These are phyloP conservation scores for Fabriciana adippe DNA, from an alignment of 2,888 invertebrate genomes.

Conservation along the genomic window DNA sequence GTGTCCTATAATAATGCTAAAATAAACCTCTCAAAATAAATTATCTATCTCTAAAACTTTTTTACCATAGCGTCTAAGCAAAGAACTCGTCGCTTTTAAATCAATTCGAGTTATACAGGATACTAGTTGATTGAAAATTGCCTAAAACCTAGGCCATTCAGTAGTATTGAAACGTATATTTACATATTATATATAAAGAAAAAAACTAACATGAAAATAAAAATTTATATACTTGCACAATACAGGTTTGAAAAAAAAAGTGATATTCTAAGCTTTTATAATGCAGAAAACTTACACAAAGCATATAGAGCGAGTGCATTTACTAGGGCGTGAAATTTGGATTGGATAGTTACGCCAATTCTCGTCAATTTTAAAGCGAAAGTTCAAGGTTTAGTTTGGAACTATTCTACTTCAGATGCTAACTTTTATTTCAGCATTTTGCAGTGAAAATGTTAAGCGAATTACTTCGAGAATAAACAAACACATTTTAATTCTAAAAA, in stretches of 20 bases:
- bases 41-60: too few species aligned
- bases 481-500: neutral
- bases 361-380: slow-evolving; percentile 24
- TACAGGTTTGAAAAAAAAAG: neutral
- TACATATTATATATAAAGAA: neutral
- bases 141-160: neutral
- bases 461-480: neutral
- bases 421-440: slow-evolving; percentile 17
- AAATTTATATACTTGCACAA: neutral
- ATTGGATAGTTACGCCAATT: slow-evolving; percentile 29
- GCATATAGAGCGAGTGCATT: slow-evolving; percentile 11
- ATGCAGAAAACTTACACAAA: slow-evolving; percentile 10
- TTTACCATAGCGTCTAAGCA: too few species aligned
- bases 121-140: too few species aligned
- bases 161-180: neutral
- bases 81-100: too few species aligned
- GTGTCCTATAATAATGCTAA: too few species aligned
- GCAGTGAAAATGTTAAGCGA: slow-evolving; percentile 2
- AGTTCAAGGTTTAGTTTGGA: slow-evolving; percentile 27
- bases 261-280: slow-evolving; percentile 17
- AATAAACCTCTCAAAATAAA: too few species aligned
- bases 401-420: slow-evolving; percentile 19
- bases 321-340: slow-evolving; percentile 23
- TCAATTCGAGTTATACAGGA: too few species aligned
- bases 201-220: too few species aligned